Evolutionary conservation across 2,888 invertebrate species (phyloP).

Genomic region (Philaethria dido): DNA sequence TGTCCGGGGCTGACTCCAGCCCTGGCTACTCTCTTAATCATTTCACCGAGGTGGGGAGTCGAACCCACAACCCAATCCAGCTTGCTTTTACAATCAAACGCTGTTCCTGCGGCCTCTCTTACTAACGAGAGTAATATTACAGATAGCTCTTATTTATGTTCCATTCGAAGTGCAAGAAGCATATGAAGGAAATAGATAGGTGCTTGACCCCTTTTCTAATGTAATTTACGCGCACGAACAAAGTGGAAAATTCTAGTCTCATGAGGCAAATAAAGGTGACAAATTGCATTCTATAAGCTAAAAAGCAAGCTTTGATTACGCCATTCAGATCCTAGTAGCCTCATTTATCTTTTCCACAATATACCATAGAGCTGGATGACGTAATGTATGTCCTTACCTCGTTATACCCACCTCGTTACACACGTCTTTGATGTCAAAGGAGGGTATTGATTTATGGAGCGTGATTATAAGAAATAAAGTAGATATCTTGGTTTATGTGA

Average conservation of each 20-base stretch:
- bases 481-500: too few species aligned
- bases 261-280: conserved; percentile 18
- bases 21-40: too few species aligned
- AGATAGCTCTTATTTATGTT: conserved; percentile 21
- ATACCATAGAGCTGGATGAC: not conserved
- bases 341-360: conserved; percentile 1
- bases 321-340: not conserved
- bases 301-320: conserved; percentile 12
- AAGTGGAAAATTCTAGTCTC: conserved; percentile 16
- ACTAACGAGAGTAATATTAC: too few species aligned
- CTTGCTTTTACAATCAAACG: too few species aligned
- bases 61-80: too few species aligned
- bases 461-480: not conserved
- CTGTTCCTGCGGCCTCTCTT: too few species aligned
- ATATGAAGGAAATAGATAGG: conserved; percentile 27
- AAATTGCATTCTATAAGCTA: conserved; percentile 22
- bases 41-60: too few species aligned
- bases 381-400: not conserved
- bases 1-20: too few species aligned
- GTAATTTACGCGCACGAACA: conserved; percentile 11
- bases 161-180: conserved; percentile 26
- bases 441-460: not conserved
- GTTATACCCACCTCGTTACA: too few species aligned
- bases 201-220: conserved; percentile 21
- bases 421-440: not conserved